These are phyloP conservation scores for Ceratoteleas bidentatus DNA, from an alignment of 1,140 invertebrate species.

Conservation along the genomic window DNA sequence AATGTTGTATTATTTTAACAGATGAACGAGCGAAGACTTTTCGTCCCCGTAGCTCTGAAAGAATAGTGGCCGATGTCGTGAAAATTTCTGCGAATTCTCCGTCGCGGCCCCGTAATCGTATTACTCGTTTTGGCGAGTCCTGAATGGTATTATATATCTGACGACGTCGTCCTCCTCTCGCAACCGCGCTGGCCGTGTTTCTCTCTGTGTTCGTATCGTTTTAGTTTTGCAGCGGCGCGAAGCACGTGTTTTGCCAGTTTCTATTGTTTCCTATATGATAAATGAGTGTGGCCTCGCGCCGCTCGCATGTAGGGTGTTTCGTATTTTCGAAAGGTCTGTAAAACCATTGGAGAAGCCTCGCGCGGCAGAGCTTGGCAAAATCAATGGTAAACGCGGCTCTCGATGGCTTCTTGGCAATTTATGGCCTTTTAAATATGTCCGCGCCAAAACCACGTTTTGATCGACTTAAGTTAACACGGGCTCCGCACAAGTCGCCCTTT, in stretches of 20 bases:
- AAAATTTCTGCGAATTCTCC: conserved; percentile 34
- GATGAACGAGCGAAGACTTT: conserved; percentile 74
- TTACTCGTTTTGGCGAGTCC: conserved; percentile 47
- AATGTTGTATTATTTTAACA: conserved; percentile 80
- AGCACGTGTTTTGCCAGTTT: conserved; percentile 82
- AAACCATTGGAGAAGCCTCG: conserved; percentile 28
- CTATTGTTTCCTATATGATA: conserved; percentile 82
- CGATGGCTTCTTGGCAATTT: conserved; percentile 28
- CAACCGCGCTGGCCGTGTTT: conserved; percentile 16
- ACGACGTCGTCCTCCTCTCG: conserved; percentile 57
- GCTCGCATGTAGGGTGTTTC: conserved; percentile 64
- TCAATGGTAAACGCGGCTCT: conserved; percentile 35
- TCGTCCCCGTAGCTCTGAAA: conserved; percentile 19
- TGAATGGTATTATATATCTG: conserved; percentile 74
- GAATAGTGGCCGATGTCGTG: conserved; percentile 31
- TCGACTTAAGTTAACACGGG: no score
- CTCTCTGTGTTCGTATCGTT: conserved; percentile 31
- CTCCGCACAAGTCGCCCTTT: no score
- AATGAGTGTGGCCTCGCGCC: conserved; percentile 70
- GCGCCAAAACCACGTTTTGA: no score
- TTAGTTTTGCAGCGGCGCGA: conserved; percentile 71
- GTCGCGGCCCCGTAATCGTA: conserved; percentile 24
- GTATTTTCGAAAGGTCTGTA: conserved; percentile 56
- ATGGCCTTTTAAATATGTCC: conserved; percentile 18
- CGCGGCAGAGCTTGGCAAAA: conserved; percentile 23